Evolutionary conservation across 1,140 invertebrate species (phyloP), one percentile per base, ranked within the genome.

Genomic region (Drosophila lini): DNA sequence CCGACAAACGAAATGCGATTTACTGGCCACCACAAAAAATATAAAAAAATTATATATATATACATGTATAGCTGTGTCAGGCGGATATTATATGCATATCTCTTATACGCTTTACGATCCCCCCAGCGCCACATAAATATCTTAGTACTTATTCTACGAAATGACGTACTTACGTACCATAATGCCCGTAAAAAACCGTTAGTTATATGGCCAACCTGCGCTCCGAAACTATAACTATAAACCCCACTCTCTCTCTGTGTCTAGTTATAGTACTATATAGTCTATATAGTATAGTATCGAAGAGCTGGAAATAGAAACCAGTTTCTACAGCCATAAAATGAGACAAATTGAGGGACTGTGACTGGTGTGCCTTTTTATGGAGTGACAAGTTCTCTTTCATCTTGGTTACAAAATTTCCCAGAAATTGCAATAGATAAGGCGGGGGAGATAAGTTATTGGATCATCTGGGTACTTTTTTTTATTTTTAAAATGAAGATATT

Each of bases 1-100:
- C 76, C 76, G 76, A 79, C 76, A 78, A 78, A 78, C 50, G 74
- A 71, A 50, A 73, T 69, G 74, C 74, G 74, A 77, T 75, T 75
- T 76, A 74, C 67, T 32, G 47, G 28, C 38, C 36, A 42, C 44
- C 32, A 41, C 28, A 45, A 61, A 31, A 25, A 10, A 31, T 3
- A n/a, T 28, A 48, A 3, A 48, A 28, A n/a, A 31, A 48, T n/a
- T 11, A 31, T 15, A 28, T 16, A 31, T 2, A 48, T 19, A 45
- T 11, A 45, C 16, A 16, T 36, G 53, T 41, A 70, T 19, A 71
- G 42, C 34, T 11, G 40, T 58, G 65, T 48, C 42, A 71, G 52
- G 52, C 19, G 68, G 36, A 50, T 71, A 71, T 57, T 58, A 58
- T 58, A 50, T 71, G 67, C 67, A 71, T 71, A 71, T 71, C 65